phyloP scores from a whole-genome alignment of 2,113 vertebrate species.

The Xiphias gladius region DNA sequence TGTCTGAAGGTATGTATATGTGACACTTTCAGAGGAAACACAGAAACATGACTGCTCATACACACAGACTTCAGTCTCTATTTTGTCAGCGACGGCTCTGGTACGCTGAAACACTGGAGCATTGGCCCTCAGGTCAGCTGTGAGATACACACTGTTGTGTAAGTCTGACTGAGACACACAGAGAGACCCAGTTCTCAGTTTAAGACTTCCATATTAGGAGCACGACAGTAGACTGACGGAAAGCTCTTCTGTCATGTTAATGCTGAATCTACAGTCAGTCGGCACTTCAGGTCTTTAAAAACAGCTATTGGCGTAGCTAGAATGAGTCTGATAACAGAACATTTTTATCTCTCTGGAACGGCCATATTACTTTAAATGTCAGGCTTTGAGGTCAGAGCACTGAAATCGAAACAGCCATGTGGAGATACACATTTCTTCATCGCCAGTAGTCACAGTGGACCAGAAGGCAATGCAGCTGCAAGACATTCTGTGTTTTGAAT shows the following conservation, averaged over 20 bases:
- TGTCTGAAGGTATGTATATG: not conserved
- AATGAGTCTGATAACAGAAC: constrained; percentile 15
- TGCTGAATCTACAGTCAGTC: constrained; percentile 51
- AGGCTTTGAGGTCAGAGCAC: constrained; percentile 26
- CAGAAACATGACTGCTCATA: not conserved
- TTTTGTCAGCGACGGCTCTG: constrained; percentile 46
- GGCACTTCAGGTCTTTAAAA: not conserved
- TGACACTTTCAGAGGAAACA: constrained; percentile 1
- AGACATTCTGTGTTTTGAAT: constrained; percentile 6
- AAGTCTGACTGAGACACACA: constrained; percentile 61
- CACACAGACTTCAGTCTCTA: constrained; percentile 45
- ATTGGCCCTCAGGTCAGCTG: constrained; percentile 60
- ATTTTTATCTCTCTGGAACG: constrained; percentile 9
- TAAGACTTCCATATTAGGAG: constrained; percentile 59
- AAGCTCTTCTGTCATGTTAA: constrained; percentile 26
- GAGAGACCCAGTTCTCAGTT: constrained; percentile 56
- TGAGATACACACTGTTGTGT: constrained; percentile 64
- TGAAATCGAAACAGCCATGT: not conserved
- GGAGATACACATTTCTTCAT: not conserved
- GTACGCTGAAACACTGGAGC: constrained; percentile 45
- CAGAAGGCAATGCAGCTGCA: constrained; percentile 42
- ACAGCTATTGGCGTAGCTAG: not conserved
- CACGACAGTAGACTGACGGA: constrained; percentile 33
- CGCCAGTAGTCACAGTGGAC: constrained; percentile 26
- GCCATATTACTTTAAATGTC: constrained; percentile 26